Evolutionary conservation across 2,888 invertebrate genomes (phyloP), one percentile per base, ranked within the genome.

Genomic region (Folsomia manolachei): DNA sequence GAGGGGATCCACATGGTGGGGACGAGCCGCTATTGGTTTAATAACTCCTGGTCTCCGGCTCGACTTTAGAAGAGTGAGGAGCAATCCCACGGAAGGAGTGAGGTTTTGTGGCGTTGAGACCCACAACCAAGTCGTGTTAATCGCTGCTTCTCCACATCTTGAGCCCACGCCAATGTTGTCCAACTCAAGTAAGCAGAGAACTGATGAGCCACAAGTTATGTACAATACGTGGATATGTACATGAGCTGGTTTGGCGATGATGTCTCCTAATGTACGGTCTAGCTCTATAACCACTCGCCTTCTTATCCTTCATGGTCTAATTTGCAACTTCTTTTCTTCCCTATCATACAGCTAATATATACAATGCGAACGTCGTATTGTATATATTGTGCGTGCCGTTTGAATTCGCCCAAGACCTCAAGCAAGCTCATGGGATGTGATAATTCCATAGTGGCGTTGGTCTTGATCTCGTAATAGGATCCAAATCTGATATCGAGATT

Each of bases 91-190:
- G 7, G 56, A 56, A 56, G 7, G 56, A 56, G 56, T 56, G 18
- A 18, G 21, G 19, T 56, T 56, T 56, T 56, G 56, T 56, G 56
- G 56, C 18, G 56, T 56, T 56, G 56, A 56, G 56, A 56, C n/a
- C 11, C 56, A 56, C 56, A 9, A 39, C 39, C 39, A 56, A 56
- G 56, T n/a, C 56, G 56, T 56, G 56, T 56, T 18, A 19, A 19
- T 19, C 18, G 18, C 56, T 14, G 56, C 56, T 14, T 56, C 56
- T 19, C 56, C 21, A 56, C 56, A 56, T 14, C 21, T 56, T 56
- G 56, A 56, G 18, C 56, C 56, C 56, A 56, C 56, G 56, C 56
- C 56, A 56, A 56, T 56, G 21, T 56, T 14, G 56, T 21, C 19
- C 19, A 7, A 56, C 56, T 19, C n/a, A 56, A 21, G n/a, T 56